Base-by-base conservation (phyloP, 2,113 vertebrate genomes). In the Tichodroma muraria region DNA sequence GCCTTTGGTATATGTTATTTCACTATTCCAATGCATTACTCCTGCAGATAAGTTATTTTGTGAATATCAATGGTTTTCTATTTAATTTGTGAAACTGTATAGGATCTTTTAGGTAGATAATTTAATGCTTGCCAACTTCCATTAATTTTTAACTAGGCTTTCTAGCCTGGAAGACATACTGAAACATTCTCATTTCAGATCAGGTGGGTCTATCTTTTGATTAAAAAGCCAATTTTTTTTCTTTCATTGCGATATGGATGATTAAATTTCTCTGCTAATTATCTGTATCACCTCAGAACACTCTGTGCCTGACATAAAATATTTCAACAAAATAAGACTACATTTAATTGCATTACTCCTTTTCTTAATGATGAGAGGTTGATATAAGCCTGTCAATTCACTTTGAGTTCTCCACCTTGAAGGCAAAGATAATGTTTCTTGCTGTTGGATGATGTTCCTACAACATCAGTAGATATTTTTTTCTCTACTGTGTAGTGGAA, bases 231-330 rank as follows among this genome's bases (percentile, higher is more conserved):
- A n/a, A 16, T 66, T 82, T 89, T 95, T 92, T 94, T 91, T 76
- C 69, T 85, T 93, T 77, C 89, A 93, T 96, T 95, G 90, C 95
- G 88, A 80, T 86, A 95, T 0, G 21, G 93, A 93, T 96, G 92
- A 96, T 96, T 95, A 95, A 79, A 95, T 96, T 93, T 88, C 90
- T 88, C 82, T 86, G 66, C 85, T 96, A 95, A 95, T 97, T 96
- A 94, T 91, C 93, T 86, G 44, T 84, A 94, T 92, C 90, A 92
- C 83, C 89, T 93, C 90, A 90, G 90, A 97, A 94, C 84, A 94
- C 80, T 47, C 79, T 84, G 69, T 76, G 71, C 89, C 65, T 95
- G 76, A 86, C 76, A 92, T 81, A 94, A 88, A 92, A 78, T 79
- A 82, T 80, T 92, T 94, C 57, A 92, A 68, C 87, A 91, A 94